Conservation (phyloP, 2,888 invertebrate species). For the Drosophila formosana region DNA sequence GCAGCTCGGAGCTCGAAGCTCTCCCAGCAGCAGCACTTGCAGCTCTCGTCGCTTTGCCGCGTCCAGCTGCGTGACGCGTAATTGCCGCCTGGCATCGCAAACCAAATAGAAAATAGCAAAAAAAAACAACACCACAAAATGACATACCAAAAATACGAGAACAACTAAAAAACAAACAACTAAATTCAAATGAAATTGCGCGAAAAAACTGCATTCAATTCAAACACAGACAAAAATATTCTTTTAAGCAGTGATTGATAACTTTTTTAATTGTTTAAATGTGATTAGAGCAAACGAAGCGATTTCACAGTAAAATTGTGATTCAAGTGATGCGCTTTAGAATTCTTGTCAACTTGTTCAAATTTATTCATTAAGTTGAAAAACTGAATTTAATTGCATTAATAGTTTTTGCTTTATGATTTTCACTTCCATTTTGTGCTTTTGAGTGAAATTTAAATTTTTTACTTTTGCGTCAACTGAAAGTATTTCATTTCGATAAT, state of each 20-base stretch:
- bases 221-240: not conserved
- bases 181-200: constrained; percentile 12
- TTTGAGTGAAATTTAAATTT: too few relatives aligned
- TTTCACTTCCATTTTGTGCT: too few relatives aligned
- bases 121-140: constrained; percentile 20
- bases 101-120: constrained; percentile 30
- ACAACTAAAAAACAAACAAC: constrained; percentile 15
- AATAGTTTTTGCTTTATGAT: too few relatives aligned
- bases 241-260: constrained; percentile 5
- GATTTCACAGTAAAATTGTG: too few relatives aligned
- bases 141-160: constrained; percentile 3
- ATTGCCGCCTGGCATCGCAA: constrained; percentile 59
- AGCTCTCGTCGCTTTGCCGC: constrained; percentile 36
- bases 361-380: too few relatives aligned
- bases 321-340: too few relatives aligned
- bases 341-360: too few relatives aligned
- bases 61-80: constrained; percentile 78
- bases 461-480: too few relatives aligned
- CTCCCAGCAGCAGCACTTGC: constrained; percentile 17
- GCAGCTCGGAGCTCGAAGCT: constrained; percentile 14
- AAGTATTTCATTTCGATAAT: too few relatives aligned
- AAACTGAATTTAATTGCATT: too few relatives aligned
- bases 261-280: constrained; percentile 5
- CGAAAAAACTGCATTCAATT: not conserved
- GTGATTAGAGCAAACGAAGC: not conserved